Percentiles rank a stretch among this genome's conserved stretches.
phyloP scores from a whole-genome alignment of 2,888 invertebrate genomes.

The Smittia sp. region DNA sequence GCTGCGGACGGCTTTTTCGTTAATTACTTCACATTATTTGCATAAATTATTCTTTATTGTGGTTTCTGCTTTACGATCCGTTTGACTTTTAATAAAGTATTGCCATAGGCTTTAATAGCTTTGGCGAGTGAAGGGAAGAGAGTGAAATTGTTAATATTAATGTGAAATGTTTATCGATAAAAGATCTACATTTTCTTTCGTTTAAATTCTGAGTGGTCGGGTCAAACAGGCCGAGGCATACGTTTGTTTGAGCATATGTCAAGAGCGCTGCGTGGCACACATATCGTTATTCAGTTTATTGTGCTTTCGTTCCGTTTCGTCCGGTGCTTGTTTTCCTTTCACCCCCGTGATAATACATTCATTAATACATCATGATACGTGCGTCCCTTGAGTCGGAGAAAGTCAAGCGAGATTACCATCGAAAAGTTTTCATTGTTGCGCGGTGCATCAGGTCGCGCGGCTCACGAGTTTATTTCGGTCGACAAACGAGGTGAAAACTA shows the following conservation, averaged over 20 bases:
- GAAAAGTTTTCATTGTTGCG: background rate
- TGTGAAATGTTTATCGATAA: constrained; percentile 36
- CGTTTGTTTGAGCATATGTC: constrained; percentile 30
- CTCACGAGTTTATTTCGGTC: background rate
- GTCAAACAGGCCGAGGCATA: background rate
- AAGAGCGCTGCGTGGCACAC: background rate
- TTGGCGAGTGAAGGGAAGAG: background rate
- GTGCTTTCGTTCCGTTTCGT: background rate
- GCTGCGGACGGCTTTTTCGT: constrained; percentile 29
- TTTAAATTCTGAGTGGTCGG: constrained; percentile 2
- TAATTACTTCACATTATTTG: constrained; percentile 40
- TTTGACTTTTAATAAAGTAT: constrained; percentile 35
- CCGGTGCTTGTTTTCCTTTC: background rate
- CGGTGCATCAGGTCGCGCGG: background rate
- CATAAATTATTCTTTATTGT: constrained; percentile 36
- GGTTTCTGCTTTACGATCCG: constrained; percentile 29
- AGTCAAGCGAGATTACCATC: background rate
- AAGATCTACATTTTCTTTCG: constrained; percentile 32
- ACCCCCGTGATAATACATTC: constrained; percentile 21
- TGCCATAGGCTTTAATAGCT: constrained; percentile 24
- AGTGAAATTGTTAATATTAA: constrained; percentile 10
- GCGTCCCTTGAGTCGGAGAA: background rate
- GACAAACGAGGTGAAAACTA: background rate
- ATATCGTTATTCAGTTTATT: constrained; percentile 17
- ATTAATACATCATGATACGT: constrained; percentile 17